Base-by-base conservation (phyloP, 2,113 vertebrate genomes). In the Sceloporus undulatus region DNA sequence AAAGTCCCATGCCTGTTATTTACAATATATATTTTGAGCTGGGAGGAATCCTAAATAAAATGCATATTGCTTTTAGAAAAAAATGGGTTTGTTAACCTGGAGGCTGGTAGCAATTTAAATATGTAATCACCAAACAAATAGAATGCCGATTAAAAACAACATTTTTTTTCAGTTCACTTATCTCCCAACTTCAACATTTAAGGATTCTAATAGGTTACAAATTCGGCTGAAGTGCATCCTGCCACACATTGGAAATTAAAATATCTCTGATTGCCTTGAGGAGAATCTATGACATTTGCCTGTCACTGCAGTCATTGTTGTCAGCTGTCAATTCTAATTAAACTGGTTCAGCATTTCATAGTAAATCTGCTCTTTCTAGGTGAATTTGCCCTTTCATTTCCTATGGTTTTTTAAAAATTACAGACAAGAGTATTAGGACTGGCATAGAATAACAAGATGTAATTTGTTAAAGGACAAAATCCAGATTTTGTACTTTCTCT, bases 221-320 rank as follows among this genome's bases (percentile, higher is more conserved):
- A 88, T 87, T 84, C 77, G 91, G 91, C 89, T 93, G 42, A 73
- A 87, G 89, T 0, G 0, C 1, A 11, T 66, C 85, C 82, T 93
- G 89, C 70, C 90, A 93, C 85, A 74, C 59, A 52, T 76, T 52
- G 88, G 89, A 82, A 90, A 90, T 85, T 92, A 94, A 95, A 94
- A 93, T 92, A 94, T 76, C 89, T 81, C 92, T 85, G 88, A 77
- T 19, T 85, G 93, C 92, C 89, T 92, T 88, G 90, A 83, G 59
- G 82, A 92, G 52, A 83, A 65, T 14, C 83, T 21, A 48, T 65
- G 68, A 52, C 11, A 82, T 27, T 70, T 85, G 66, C 16, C 73
- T 21, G 14, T 79, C 11, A 0, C 2, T 65, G 75, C 18, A 82
- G 85, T 79, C 91, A 85, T 2, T 54, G 90, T 82, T 88, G 82